Conservation (phyloP, 2,797 vertebrate species). For the Sebastes paucispinis region DNA sequence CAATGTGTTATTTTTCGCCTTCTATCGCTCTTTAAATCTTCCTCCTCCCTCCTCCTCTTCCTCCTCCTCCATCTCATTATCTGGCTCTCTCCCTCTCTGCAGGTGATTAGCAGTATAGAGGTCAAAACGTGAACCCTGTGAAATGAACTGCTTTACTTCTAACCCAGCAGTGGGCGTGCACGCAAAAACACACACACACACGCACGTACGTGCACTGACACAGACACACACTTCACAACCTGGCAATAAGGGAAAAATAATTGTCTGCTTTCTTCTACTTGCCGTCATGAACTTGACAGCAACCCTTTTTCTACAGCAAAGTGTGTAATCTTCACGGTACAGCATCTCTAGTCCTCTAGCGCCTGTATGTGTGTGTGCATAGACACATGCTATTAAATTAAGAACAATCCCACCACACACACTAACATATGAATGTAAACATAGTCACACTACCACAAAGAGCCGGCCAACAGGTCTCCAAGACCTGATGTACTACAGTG, state of each 20-base stretch:
- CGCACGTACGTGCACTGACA: background rate
- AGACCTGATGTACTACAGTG: slow-evolving; percentile 7
- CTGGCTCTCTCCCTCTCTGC: slow-evolving; percentile 24
- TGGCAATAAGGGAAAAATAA: slow-evolving; percentile 14
- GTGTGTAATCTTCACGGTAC: background rate
- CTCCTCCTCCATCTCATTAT: slow-evolving; percentile 40
- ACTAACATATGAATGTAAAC: background rate
- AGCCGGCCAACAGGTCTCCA: background rate
- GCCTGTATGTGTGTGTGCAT: background rate
- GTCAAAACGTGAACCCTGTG: slow-evolving; percentile 51
- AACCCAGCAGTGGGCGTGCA: background rate
- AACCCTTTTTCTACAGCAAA: background rate
- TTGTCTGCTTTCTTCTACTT: slow-evolving; percentile 20
- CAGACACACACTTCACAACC: background rate
- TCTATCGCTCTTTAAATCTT: slow-evolving; percentile 30
- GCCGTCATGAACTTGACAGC: slow-evolving; percentile 8
- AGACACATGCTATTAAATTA: background rate
- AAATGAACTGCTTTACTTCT: slow-evolving; percentile 57
- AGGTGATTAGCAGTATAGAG: slow-evolving; percentile 58
- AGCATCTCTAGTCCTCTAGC: background rate
- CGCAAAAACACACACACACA: background rate
- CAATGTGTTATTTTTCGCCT: background rate
- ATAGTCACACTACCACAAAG: background rate
- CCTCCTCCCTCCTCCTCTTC: slow-evolving; percentile 13
- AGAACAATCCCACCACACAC: background rate